Evolutionary conservation across 2,888 invertebrate genomes (phyloP), one percentile per base, ranked within the genome.

Genomic region (Vanessa cardui): DNA sequence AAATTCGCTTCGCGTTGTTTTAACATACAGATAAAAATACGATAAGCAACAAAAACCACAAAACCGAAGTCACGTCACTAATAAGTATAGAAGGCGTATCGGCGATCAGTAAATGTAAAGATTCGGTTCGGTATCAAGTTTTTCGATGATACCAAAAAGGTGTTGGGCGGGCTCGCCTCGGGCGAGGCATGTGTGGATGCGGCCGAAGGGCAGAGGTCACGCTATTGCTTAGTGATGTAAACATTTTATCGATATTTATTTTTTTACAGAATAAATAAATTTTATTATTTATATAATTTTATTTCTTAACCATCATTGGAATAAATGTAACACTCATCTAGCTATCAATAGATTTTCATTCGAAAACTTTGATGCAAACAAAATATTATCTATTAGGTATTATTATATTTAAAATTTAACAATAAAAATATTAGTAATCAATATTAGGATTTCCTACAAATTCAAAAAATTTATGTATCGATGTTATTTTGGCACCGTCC

Each of bases 121-220:
- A 79, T 79, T 86, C 82, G 72, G 73, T 72, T 68, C 78, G 78
- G 80, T 81, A 87, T 84, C 83, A 81, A 82, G 83, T 86, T 86
- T 80, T 88, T 88, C 85, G 80, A 83, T 80, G 84, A 83, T 85
- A 86, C 82, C 83, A 83, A 85, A 86, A 88, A 84, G 86, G 87
- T 81, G 83, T 80, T 82, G 89, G 90, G 90, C 89, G 90, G 84
- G 82, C 84, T 83, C 80, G 88, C 88, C 83, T 77, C 80, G 71
- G 79, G 85, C 85, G 80, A 82, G 82, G 84, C 80, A 80, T 78
- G 85, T 80, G 83, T 83, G 86, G 74, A 70, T 80, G 83, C 80
- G 78, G 80, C 80, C 81, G 81, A 79, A 85, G 90, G 89, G 84
- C 90, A 91, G 81, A 90, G 90, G 90, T 90, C 90, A 90, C 85